Conservation (phyloP, 2,797 vertebrate species). For the Pantherophis vulpinus region DNA sequence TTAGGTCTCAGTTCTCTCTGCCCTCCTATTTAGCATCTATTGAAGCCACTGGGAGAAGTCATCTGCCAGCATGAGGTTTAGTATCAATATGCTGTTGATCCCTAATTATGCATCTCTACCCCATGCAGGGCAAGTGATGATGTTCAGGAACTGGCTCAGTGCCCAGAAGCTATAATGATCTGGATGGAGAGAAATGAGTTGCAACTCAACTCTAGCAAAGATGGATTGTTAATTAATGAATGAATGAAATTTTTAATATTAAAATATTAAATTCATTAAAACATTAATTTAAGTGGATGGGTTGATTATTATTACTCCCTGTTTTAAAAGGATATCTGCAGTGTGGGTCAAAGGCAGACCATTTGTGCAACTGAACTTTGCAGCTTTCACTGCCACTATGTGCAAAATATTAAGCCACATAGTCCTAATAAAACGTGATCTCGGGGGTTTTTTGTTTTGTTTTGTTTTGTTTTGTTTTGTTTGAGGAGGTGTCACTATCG, state of each 20-base stretch:
- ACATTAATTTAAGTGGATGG: background rate
- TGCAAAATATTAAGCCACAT: background rate
- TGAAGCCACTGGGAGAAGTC: background rate
- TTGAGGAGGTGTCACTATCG: conserved; percentile 1
- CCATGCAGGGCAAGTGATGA: background rate
- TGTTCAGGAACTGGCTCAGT: background rate
- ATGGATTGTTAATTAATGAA: background rate
- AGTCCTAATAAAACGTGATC: background rate
- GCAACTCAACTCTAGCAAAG: background rate
- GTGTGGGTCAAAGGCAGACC: no score
- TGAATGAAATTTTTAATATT: background rate
- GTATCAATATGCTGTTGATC: background rate
- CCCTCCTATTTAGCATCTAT: background rate
- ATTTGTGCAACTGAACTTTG: background rate
- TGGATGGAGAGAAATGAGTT: background rate
- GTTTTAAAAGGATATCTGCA: background rate
- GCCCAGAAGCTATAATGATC: background rate
- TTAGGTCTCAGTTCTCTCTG: background rate
- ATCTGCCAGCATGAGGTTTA: background rate
- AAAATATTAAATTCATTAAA: background rate
- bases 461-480: background rate
- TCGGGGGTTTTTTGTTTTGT: no score
- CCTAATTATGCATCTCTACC: background rate
- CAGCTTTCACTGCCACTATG: background rate
- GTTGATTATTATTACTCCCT: background rate